These are phyloP conservation scores for Nestor notabilis DNA, from an alignment of 2,113 vertebrate genomes.

Conservation along the genomic window DNA sequence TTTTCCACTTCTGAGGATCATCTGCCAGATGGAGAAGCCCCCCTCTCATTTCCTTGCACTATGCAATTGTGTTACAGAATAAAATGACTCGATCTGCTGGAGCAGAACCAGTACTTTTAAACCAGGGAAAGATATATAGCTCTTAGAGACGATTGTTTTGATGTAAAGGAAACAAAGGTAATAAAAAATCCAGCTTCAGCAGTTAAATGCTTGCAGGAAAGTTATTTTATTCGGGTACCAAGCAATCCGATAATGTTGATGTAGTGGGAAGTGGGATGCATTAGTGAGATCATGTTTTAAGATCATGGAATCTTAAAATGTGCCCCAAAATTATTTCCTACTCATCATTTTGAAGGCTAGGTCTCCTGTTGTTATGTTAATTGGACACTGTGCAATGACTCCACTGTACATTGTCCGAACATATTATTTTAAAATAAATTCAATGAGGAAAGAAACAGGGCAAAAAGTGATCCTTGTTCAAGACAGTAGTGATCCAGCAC, in stretches of 20 bases:
- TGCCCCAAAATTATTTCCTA: neutral
- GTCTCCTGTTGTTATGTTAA: neutral
- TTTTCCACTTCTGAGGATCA: conserved; percentile 49
- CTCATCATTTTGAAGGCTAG: neutral
- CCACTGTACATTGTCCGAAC: neutral
- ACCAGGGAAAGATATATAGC: neutral
- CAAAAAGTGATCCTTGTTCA: neutral
- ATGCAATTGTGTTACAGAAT: neutral
- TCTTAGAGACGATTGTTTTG: neutral
- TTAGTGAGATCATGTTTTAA: neutral
- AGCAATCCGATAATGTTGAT: neutral
- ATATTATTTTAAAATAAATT: neutral
- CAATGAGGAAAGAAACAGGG: neutral
- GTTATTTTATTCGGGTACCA: neutral
- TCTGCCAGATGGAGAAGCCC: conserved; percentile 25
- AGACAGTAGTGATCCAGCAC: neutral
- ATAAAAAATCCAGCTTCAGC: neutral
- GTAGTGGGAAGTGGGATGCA: neutral
- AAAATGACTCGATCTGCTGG: neutral
- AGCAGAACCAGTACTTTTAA: neutral
- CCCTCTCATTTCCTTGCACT: neutral
- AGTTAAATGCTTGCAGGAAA: neutral
- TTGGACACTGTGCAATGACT: neutral
- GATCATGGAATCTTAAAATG: neutral
- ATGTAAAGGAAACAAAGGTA: neutral